Conservation (phyloP, 2,888 invertebrate genomes). For the Cantharis lateralis region DNA sequence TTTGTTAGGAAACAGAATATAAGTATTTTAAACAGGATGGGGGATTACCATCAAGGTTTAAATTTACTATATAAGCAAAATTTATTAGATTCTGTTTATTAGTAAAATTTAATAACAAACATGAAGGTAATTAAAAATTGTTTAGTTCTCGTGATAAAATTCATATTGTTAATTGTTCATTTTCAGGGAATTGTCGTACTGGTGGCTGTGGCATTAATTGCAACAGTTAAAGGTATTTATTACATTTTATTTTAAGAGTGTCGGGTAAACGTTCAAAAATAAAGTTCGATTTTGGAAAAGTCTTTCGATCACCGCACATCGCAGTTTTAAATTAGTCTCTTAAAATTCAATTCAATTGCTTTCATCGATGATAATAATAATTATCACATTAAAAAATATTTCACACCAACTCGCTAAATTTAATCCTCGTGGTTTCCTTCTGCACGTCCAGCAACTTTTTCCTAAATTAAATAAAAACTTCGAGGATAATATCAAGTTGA, state of each 20-base stretch:
- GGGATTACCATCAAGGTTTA: slow-evolving; percentile 24
- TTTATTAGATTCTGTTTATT: slow-evolving; percentile 9
- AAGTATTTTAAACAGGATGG: slow-evolving; percentile 17
- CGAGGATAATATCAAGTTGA: too few species aligned
- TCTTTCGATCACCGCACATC: too few species aligned
- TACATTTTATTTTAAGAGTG: neutral
- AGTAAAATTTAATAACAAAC: slow-evolving; percentile 10
- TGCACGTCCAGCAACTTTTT: too few species aligned
- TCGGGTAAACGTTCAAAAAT: too few species aligned
- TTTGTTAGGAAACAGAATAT: slow-evolving; percentile 19
- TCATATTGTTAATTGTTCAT: neutral
- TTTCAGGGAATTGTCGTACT: slow-evolving; percentile 15
- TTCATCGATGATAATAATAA: too few species aligned
- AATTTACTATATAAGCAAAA: slow-evolving; percentile 26
- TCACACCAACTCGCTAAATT: too few species aligned
- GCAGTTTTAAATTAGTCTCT: too few species aligned
- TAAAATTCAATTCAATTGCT: too few species aligned
- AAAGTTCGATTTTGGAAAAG: too few species aligned
- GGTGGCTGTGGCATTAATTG: slow-evolving; percentile 4
- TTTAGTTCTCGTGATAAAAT: neutral
- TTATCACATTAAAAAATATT: too few species aligned
- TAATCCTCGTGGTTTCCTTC: too few species aligned
- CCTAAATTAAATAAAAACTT: too few species aligned
- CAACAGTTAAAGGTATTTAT: slow-evolving; percentile 13
- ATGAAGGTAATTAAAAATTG: slow-evolving; percentile 22